Evolutionary conservation across 2,113 vertebrate genomes (phyloP).

Genomic region (Halcyon malimbica): DNA sequence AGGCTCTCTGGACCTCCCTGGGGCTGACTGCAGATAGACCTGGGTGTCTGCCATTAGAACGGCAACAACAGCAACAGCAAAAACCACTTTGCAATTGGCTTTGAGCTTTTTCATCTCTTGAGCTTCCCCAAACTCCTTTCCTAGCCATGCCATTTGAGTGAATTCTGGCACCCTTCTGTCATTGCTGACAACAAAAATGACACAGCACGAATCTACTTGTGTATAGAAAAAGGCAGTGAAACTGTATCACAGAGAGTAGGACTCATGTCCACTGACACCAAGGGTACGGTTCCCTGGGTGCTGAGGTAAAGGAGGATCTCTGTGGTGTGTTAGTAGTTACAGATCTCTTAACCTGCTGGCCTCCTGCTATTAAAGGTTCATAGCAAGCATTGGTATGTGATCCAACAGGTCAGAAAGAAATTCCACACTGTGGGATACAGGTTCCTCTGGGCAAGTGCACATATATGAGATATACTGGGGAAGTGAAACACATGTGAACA

Average conservation of each 20-base stretch:
- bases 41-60: not conserved
- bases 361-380: constrained; percentile 1
- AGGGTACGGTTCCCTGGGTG: not conserved
- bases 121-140: constrained; percentile 1
- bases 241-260: not conserved
- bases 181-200: constrained; percentile 23
- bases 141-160: constrained; percentile 28
- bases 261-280: not conserved
- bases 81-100: constrained; percentile 9
- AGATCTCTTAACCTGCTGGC: constrained; percentile 18
- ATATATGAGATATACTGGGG: not conserved
- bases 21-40: constrained; percentile 27
- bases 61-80: not conserved
- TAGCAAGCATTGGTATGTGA: not conserved
- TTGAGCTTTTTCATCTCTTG: constrained; percentile 1
- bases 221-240: constrained; percentile 6
- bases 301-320: constrained; percentile 11
- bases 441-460: not conserved
- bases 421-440: not conserved
- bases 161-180: constrained; percentile 43
- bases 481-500: not conserved
- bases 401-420: not conserved
- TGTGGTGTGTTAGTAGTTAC: not conserved
- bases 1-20: constrained; percentile 20
- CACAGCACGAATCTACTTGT: constrained; percentile 4